phyloP scores from a whole-genome alignment of 1,140 invertebrate genomes.

The Leptinotarsa undecemlineata region DNA sequence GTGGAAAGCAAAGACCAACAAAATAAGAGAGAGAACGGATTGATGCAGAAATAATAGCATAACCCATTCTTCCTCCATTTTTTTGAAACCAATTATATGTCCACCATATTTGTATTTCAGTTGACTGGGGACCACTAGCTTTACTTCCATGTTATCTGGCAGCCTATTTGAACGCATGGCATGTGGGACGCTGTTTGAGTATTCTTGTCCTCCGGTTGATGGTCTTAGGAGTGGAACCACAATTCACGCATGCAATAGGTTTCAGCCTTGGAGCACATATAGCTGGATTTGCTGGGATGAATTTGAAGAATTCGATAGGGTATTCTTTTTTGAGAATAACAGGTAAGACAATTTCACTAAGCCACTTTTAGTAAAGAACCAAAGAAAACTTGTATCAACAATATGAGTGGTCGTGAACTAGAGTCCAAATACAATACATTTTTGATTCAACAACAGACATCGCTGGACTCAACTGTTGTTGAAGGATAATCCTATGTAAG shows the following conservation, averaged over 20 bases:
- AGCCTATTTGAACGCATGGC: conserved; percentile 58
- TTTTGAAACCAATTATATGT: conserved; percentile 2
- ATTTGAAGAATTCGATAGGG: conserved; percentile 43
- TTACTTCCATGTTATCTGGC: conserved; percentile 58
- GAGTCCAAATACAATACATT: no score
- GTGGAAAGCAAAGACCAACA: no score
- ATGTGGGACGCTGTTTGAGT: conserved; percentile 58
- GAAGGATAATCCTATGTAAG: no score
- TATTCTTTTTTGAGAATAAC: conserved; percentile 62
- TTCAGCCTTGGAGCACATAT: conserved; percentile 70
- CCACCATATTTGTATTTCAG: conserved; percentile 35
- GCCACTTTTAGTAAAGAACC: no score
- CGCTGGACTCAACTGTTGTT: no score
- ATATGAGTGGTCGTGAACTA: no score
- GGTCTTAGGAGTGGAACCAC: conserved; percentile 46
- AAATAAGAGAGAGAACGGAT: no score
- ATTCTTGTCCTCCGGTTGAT: conserved; percentile 53
- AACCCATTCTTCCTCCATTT: no score
- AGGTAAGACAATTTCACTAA: conserved; percentile 51
- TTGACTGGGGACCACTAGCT: conserved; percentile 60
- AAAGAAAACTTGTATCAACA: no score
- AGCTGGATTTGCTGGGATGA: conserved; percentile 63
- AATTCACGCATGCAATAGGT: conserved; percentile 64
- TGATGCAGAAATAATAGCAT: no score
- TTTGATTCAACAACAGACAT: no score